Evolutionary conservation across 2,888 invertebrate genomes (phyloP).

Genomic region (Diarsia rubi): DNA sequence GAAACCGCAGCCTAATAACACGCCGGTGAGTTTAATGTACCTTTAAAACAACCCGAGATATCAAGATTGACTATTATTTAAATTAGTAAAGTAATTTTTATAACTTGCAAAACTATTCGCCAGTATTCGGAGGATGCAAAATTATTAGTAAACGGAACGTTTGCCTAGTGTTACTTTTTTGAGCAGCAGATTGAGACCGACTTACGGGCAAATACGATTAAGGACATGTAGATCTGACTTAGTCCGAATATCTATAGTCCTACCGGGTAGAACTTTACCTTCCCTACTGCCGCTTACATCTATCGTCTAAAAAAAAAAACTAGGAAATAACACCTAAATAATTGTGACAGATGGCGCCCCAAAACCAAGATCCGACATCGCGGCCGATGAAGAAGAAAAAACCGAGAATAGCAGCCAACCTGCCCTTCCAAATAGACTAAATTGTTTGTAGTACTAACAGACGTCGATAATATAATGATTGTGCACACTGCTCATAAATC

Average conservation of each 20-base stretch:
- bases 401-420: conserved; percentile 86
- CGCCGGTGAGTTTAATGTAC: conserved; percentile 68
- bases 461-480: conserved; percentile 8
- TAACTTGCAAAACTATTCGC: background rate
- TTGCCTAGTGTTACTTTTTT: background rate
- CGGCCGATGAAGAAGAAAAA: conserved; percentile 82
- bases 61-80: background rate
- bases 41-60: background rate
- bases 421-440: conserved; percentile 86
- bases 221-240: background rate
- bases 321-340: conserved; percentile 10
- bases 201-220: background rate
- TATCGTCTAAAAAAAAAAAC: background rate
- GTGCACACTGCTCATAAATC: conserved; percentile 26
- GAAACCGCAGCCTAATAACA: conserved; percentile 69
- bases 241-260: too few relatives aligned
- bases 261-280: too few relatives aligned
- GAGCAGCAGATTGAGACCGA: background rate
- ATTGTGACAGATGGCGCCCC: conserved; percentile 68
- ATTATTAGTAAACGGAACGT: background rate
- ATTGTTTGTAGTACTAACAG: conserved; percentile 35
- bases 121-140: too few relatives aligned
- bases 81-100: background rate
- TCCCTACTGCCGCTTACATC: background rate
- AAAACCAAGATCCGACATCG: conserved; percentile 66